Conservation (phyloP, 2,113 vertebrate genomes). For the Stercorarius parasiticus region DNA sequence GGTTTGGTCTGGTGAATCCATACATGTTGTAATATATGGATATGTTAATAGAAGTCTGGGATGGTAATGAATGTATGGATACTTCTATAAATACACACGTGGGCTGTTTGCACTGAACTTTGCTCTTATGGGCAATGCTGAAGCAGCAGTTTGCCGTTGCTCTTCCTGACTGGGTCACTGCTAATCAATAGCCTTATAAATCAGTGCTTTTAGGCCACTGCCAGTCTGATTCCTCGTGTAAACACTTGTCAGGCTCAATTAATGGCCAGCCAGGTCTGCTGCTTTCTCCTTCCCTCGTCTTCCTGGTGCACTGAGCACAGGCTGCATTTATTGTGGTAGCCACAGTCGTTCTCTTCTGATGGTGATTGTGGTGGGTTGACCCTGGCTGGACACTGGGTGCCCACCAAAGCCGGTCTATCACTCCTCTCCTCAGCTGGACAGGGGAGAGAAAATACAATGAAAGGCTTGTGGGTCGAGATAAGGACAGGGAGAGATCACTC, state of each 20-base stretch:
- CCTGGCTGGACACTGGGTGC: neutral
- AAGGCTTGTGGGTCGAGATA: neutral
- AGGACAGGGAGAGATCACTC: neutral
- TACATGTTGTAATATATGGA: neutral
- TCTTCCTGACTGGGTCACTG: neutral
- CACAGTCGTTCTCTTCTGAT: neutral
- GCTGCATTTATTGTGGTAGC: neutral
- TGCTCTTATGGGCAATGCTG: neutral
- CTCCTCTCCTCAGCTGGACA: neutral
- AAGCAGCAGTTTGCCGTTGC: neutral
- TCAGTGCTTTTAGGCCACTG: neutral
- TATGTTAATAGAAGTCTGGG: neutral
- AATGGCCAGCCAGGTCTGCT: neutral
- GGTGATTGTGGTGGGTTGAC: neutral
- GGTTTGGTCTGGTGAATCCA: neutral
- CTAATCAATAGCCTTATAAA: conserved; percentile 41
- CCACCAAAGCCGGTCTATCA: neutral
- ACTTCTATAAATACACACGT: neutral
- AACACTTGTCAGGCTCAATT: neutral
- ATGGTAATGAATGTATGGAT: neutral
- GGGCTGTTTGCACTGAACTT: neutral
- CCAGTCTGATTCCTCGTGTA: neutral
- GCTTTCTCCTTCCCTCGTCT: neutral
- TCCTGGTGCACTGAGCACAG: neutral
- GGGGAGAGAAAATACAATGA: neutral